Conservation (phyloP, 2,888 invertebrate genomes). For the Fissipunctia ypsillon region DNA sequence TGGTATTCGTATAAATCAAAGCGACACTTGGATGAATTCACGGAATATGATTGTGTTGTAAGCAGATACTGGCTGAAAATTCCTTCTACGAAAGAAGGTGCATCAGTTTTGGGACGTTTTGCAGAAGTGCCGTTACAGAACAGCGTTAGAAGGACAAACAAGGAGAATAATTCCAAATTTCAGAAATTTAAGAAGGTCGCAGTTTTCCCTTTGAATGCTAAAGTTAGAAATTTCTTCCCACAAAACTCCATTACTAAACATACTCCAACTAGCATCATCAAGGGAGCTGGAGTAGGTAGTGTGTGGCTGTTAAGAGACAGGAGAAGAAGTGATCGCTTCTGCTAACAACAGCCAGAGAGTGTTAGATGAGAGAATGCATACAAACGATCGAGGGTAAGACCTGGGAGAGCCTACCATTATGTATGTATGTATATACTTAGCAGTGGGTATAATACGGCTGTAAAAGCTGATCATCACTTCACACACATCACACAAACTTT, state of each 20-base stretch:
- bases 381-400: too few relatives aligned
- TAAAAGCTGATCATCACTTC: background rate
- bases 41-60: slow-evolving; percentile 48
- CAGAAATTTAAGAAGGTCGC: background rate
- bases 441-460: background rate
- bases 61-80: slow-evolving; percentile 19
- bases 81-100: slow-evolving; percentile 36
- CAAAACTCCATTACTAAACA: background rate
- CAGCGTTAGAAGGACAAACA: background rate
- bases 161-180: background rate
- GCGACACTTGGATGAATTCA: slow-evolving; percentile 55
- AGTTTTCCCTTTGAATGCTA: background rate
- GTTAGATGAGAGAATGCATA: background rate
- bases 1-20: slow-evolving; percentile 66
- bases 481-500: too few relatives aligned
- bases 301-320: background rate
- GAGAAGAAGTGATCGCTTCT: background rate
- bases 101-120: background rate
- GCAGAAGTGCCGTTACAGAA: background rate
- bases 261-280: too few relatives aligned
- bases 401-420: background rate
- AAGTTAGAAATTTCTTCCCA: background rate
- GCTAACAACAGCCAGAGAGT: background rate
- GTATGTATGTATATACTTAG: too few relatives aligned
- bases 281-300: too few relatives aligned